A percentile compares a stretch with the other conserved stretches of the same genome.
phyloP scores from a whole-genome alignment of 2,888 invertebrate genomes.

The Campoplex capitator region DNA sequence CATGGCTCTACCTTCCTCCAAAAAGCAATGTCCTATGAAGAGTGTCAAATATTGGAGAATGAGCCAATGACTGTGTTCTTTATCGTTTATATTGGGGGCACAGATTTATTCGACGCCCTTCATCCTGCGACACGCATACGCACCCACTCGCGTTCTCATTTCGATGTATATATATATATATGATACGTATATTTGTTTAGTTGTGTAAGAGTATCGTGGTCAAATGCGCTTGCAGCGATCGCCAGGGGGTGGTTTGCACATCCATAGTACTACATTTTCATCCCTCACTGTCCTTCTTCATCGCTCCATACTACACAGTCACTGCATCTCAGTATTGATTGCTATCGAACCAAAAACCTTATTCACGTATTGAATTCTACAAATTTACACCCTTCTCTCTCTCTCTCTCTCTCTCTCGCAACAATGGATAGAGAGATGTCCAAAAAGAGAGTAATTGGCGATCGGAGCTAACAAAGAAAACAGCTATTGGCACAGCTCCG shows the following conservation, averaged over 20 bases:
- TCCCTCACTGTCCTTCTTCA: neutral
- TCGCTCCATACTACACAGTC: slow-evolving; percentile 44
- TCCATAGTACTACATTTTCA: slow-evolving; percentile 25
- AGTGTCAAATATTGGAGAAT: slow-evolving; percentile 12
- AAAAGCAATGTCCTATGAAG: neutral
- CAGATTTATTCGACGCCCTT: slow-evolving; percentile 51
- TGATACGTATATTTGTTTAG: neutral
- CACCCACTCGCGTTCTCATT: neutral
- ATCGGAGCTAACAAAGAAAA: neutral
- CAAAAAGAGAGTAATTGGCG: neutral
- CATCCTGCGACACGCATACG: neutral
- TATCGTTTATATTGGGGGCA: slow-evolving; percentile 1
- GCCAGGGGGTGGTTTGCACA: slow-evolving; percentile 56
- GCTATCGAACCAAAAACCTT: slow-evolving; percentile 1
- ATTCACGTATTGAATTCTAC: neutral
- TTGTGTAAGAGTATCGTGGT: slow-evolving; percentile 15
- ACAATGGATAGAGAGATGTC: neutral
- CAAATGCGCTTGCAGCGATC: slow-evolving; percentile 43
- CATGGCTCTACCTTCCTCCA: neutral
- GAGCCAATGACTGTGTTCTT: slow-evolving; percentile 12
- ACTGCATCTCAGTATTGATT: neutral
- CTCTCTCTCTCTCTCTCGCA: neutral
- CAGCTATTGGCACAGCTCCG: neutral
- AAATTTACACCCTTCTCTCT: neutral
- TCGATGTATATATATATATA: neutral